Evolutionary conservation across 2,888 invertebrate genomes (phyloP).

Genomic region (Parnassius orleans): DNA sequence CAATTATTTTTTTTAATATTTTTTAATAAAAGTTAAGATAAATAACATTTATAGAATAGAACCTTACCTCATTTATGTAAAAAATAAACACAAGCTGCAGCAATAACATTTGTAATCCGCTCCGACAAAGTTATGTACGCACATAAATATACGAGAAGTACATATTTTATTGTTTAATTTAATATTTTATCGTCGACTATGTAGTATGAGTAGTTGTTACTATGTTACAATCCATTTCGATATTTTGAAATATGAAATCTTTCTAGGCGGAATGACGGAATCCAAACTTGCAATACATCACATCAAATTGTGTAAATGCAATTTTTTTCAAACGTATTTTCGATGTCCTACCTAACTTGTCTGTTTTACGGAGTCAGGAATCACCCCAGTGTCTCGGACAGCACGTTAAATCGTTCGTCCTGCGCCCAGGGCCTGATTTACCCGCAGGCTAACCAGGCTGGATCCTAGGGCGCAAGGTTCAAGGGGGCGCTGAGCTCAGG

Average conservation of each 20-base stretch:
- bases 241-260: neutral
- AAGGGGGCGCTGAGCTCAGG: too few relatives aligned
- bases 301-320: neutral
- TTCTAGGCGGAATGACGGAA: neutral
- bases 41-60: neutral
- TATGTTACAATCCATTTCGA: too few relatives aligned
- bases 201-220: too few relatives aligned
- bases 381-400: too few relatives aligned
- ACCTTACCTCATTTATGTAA: constrained; percentile 12
- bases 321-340: neutral
- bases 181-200: constrained; percentile 1
- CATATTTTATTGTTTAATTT: constrained; percentile 7
- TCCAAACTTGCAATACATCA: neutral
- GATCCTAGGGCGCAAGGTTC: too few relatives aligned
- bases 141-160: neutral
- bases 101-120: constrained; percentile 10
- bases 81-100: constrained; percentile 9
- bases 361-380: too few relatives aligned
- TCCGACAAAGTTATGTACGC: neutral
- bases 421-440: too few relatives aligned
- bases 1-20: too few relatives aligned
- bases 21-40: too few relatives aligned
- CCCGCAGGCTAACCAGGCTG: too few relatives aligned
- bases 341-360: too few relatives aligned
- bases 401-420: too few relatives aligned